These are phyloP conservation scores for Tringa solitaria DNA, from an alignment of 2,113 vertebrate genomes.

Conservation along the genomic window DNA sequence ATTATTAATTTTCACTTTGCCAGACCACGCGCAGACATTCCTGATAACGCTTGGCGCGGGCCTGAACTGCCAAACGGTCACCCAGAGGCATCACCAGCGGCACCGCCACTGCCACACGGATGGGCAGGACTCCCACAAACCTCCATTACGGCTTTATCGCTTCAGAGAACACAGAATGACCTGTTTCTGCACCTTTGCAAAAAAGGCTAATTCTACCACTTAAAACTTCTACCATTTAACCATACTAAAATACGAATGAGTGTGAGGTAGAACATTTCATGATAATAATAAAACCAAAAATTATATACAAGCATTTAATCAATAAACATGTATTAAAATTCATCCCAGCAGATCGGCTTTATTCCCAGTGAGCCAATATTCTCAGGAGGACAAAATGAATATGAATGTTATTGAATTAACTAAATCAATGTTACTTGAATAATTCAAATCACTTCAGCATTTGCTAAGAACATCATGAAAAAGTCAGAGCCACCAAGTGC, in stretches of 20 bases:
- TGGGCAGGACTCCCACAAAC: not conserved
- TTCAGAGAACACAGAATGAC: not conserved
- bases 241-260: not conserved
- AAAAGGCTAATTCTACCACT: not conserved
- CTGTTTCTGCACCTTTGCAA: not conserved
- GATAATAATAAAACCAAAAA: not conserved
- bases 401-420: not conserved
- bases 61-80: not conserved
- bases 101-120: not conserved
- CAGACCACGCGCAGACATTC: not conserved
- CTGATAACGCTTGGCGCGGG: not conserved
- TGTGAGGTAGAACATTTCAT: not conserved
- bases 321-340: not conserved
- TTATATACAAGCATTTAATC: not conserved
- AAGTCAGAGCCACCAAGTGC: not conserved
- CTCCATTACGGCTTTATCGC: not conserved
- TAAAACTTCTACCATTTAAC: not conserved
- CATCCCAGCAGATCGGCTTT: not conserved
- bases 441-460: not conserved
- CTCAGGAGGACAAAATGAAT: not conserved
- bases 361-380: not conserved
- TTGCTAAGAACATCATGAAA: not conserved
- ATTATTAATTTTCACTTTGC: not conserved
- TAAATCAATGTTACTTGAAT: not conserved
- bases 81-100: not conserved